phyloP scores from a whole-genome alignment of 37 sponge, comb jelly and placozoan genomes.

The Spongilla lacustris region DNA sequence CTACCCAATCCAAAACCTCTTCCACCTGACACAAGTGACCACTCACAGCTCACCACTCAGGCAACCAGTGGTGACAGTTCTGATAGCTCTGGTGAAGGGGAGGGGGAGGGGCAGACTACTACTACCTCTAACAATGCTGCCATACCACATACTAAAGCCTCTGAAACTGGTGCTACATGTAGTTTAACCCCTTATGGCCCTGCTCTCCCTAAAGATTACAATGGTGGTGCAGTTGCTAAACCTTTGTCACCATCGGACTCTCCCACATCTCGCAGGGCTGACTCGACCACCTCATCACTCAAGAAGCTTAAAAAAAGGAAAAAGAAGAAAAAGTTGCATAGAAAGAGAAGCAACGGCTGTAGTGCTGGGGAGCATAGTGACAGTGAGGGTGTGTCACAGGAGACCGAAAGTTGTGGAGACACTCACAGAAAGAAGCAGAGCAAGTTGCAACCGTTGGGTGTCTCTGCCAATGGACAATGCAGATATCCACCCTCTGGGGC shows the following conservation, averaged over 20 bases:
- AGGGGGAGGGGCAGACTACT: not conserved
- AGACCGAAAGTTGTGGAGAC: constrained; percentile 11
- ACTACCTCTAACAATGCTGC: not conserved
- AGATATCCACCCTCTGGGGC: not conserved
- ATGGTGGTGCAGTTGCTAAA: not conserved
- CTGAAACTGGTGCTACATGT: not conserved
- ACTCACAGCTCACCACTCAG: not conserved
- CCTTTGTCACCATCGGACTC: not conserved
- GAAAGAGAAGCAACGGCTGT: constrained; percentile 25
- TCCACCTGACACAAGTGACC: not conserved
- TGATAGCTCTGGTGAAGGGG: not conserved
- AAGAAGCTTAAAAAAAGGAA: not conserved
- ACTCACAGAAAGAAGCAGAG: not conserved
- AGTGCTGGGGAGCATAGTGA: constrained; percentile 8
- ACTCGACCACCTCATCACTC: not conserved
- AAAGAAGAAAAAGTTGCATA: not conserved
- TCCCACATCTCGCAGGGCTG: not conserved
- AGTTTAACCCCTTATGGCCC: not conserved
- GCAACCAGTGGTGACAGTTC: not conserved
- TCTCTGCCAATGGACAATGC: not conserved
- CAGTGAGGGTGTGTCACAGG: not conserved
- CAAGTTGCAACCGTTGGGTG: not conserved
- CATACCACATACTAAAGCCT: not conserved
- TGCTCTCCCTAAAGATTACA: constrained; percentile 9
- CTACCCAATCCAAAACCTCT: constrained; percentile 23